Base-by-base conservation (phyloP, 2,113 vertebrate genomes). In the Elephas maximus region DNA sequence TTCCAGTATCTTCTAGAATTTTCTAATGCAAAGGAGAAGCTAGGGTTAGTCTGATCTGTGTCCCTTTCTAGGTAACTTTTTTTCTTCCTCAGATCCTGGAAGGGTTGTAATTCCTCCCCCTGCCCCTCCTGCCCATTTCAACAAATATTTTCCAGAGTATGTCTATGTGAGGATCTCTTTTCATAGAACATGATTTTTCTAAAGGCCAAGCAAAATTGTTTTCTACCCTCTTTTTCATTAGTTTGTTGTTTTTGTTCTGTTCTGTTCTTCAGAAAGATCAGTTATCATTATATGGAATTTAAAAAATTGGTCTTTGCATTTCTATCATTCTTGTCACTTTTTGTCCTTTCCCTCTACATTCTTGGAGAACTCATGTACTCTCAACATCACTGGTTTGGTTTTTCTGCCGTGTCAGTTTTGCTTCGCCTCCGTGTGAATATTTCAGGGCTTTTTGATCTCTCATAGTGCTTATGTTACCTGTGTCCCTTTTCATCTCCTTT, bases 211-310 rank as follows among this genome's bases (percentile, higher is more conserved):
- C 60, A 94, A 90, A 77, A 26, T 48, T 71, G 15, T 57, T 71
- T 96, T 45, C n/a, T 78, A 4, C 37, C 81, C 60, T 37, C 6
- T 17, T 90, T 88, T 87, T 80, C 10, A 63, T 95, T 67, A 69
- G 20, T 90, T 83, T 73, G 3, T 89, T 90, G 28, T 62, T 91
- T 90, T 95, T 44, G 57, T 71, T 95, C 57, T 57, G 17, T 74
- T 67, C n/a, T 78, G 3, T 76, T 88, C 57, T 89, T 92, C 87
- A 37, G 85, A 84, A 94, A 94, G 81, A 76, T 87, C 44, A 62
- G n/a, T 95, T 65, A 73, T 82, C 15, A 83, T 90, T 87, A 83
- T 90, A 60, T 53, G 79, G 65, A 82, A 87, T 28, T 80, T 94
- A 90, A 53, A 15, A 92, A 95, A 93, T 88, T 67, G 57, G 28